These are phyloP conservation scores for Thunnus albacares DNA, from an alignment of 2,797 vertebrate genomes.

Conservation along the genomic window DNA sequence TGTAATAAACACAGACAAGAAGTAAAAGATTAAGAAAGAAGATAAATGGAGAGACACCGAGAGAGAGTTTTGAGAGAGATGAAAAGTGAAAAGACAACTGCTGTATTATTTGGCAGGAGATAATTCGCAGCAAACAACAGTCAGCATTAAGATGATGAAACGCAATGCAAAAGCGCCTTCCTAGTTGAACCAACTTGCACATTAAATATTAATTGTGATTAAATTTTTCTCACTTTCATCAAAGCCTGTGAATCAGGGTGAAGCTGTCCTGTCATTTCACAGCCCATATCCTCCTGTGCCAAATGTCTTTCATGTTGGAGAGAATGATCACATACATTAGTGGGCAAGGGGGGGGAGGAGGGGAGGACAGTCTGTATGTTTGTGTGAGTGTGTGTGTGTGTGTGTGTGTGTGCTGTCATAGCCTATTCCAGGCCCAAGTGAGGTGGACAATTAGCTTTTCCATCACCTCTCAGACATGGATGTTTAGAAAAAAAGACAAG, in stretches of 20 bases:
- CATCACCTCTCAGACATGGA: constrained; percentile 44
- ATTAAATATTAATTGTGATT: constrained; percentile 78
- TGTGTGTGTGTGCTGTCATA: constrained; percentile 27
- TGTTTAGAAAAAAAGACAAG: constrained; percentile 21
- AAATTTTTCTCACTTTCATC: constrained; percentile 68
- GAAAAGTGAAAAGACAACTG: constrained; percentile 30
- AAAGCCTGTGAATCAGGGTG: constrained; percentile 60
- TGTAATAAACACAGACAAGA: constrained; percentile 38
- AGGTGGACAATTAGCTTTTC: constrained; percentile 56
- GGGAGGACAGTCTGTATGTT: constrained; percentile 27
- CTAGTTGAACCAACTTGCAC: constrained; percentile 68
- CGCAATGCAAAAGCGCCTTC: constrained; percentile 72
- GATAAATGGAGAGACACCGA: background rate
- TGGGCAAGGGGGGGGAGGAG: constrained; percentile 12
- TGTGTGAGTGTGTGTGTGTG: constrained; percentile 26
- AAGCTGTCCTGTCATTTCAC: constrained; percentile 66
- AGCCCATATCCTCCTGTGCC: constrained; percentile 54
- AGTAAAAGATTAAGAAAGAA: constrained; percentile 24
- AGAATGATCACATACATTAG: constrained; percentile 69
- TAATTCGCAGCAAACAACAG: constrained; percentile 69
- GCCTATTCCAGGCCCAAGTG: constrained; percentile 52
- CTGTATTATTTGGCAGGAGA: constrained; percentile 50
- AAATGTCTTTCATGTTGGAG: constrained; percentile 59
- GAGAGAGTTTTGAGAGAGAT: background rate
- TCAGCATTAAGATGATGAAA: constrained; percentile 82